A percentile compares a stretch with the other conserved stretches of the same genome.
phyloP scores from a whole-genome alignment of 2,113 vertebrate genomes.

The Sminthopsis crassicaudata region DNA sequence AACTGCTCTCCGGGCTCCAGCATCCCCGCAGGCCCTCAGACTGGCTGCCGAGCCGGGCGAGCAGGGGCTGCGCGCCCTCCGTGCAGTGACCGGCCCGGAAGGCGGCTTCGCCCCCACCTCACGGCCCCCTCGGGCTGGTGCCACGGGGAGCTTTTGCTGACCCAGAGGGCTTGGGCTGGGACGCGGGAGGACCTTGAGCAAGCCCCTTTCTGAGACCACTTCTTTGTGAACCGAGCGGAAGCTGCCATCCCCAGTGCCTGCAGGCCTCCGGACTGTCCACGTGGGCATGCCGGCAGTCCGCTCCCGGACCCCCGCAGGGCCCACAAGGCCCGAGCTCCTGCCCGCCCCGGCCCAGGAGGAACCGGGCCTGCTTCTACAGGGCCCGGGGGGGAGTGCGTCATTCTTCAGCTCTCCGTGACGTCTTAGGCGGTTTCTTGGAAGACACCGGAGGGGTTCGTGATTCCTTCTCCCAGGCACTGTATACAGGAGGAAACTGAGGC shows the following conservation, averaged over 20 bases:
- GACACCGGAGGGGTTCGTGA: neutral
- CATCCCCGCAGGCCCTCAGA: neutral
- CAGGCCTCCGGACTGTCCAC: neutral
- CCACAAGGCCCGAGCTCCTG: no score
- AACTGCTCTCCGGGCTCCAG: conserved; percentile 38
- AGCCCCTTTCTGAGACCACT: neutral
- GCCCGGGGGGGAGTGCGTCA: neutral
- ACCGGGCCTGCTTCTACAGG: neutral
- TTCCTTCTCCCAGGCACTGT: neutral
- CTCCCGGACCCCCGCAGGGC: no score
- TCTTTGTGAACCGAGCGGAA: neutral
- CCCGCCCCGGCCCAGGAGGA: no score
- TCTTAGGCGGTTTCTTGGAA: no score
- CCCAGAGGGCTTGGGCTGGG: neutral
- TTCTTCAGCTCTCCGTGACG: no score
- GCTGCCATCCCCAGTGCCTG: neutral
- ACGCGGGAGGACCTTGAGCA: neutral
- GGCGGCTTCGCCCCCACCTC: neutral
- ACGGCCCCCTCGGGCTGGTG: neutral
- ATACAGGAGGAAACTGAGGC: neutral
- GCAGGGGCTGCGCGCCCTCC: neutral
- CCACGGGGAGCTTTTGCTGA: neutral
- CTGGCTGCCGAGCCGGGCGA: neutral
- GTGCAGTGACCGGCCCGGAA: neutral
- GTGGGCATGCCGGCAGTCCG: neutral